These are phyloP conservation scores for Cosmopolites sordidus DNA, from an alignment of 2,888 invertebrate genomes.

Conservation along the genomic window DNA sequence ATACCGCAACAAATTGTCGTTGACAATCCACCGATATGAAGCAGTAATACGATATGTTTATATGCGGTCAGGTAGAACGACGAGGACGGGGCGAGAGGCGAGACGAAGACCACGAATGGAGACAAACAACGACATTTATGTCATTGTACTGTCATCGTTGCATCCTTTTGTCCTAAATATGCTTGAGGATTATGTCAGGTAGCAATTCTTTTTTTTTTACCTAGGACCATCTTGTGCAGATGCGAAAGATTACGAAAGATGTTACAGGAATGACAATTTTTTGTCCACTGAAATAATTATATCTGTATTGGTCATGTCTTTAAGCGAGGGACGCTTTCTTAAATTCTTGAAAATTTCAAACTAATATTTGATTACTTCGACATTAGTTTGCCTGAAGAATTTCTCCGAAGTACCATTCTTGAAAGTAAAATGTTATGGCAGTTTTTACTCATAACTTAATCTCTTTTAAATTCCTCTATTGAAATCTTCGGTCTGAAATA, in stretches of 20 bases:
- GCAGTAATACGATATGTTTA: constrained; percentile 47
- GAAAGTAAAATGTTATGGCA: too few relatives aligned
- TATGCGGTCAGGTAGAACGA: constrained; percentile 29
- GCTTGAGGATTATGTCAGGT: constrained; percentile 31
- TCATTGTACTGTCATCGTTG: constrained; percentile 45
- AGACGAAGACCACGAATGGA: constrained; percentile 28
- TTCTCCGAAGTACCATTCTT: too few relatives aligned
- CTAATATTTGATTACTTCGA: too few relatives aligned
- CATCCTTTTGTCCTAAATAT: constrained; percentile 45
- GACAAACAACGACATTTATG: constrained; percentile 49
- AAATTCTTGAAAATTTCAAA: too few relatives aligned
- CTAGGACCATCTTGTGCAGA: constrained; percentile 16
- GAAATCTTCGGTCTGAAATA: too few relatives aligned
- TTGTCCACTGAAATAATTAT: too few relatives aligned
- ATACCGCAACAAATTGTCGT: constrained; percentile 47
- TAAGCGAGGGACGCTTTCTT: too few relatives aligned
- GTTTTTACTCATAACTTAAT: too few relatives aligned
- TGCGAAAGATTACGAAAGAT: constrained; percentile 17
- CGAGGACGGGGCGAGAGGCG: not conserved
- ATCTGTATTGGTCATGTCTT: too few relatives aligned
- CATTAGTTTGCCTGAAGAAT: too few relatives aligned
- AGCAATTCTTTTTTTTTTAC: constrained; percentile 14
- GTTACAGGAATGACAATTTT: not conserved
- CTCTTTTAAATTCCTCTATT: too few relatives aligned
- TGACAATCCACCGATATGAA: constrained; percentile 26